Evolutionary conservation across 2,113 vertebrate genomes (phyloP).

Genomic region (Lophius piscatorius): DNA sequence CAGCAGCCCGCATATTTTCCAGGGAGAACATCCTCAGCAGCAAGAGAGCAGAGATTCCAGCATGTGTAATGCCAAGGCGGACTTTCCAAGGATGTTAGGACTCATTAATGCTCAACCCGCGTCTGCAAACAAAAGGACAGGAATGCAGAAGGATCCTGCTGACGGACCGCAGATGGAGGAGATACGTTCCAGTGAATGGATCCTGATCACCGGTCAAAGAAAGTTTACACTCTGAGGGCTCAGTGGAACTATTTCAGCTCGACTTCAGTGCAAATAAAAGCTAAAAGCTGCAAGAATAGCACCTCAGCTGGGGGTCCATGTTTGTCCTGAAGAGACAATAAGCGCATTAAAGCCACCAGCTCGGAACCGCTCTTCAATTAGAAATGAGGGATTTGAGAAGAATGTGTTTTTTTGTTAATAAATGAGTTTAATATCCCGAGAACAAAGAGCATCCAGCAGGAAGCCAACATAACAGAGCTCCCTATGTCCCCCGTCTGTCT

Average conservation of each 20-base stretch:
- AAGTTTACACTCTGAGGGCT: constrained; percentile 54
- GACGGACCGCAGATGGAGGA: constrained; percentile 71
- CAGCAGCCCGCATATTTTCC: constrained; percentile 72
- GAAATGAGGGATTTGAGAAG: background rate
- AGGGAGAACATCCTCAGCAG: constrained; percentile 69
- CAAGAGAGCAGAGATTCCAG: constrained; percentile 65
- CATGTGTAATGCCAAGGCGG: constrained; percentile 77
- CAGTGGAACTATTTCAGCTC: constrained; percentile 59
- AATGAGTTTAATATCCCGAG: constrained; percentile 35
- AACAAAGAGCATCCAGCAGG: constrained; percentile 38
- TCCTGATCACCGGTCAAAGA: constrained; percentile 68
- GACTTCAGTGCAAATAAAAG: constrained; percentile 43
- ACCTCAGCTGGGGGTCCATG: constrained; percentile 14
- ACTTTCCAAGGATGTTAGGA: constrained; percentile 84
- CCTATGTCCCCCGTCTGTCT: constrained; percentile 57
- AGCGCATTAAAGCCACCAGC: constrained; percentile 19
- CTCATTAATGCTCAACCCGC: constrained; percentile 70
- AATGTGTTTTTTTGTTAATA: constrained; percentile 40
- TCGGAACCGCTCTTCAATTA: constrained; percentile 21
- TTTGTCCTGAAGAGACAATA: constrained; percentile 34
- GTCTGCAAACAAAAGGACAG: constrained; percentile 79
- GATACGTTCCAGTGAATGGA: constrained; percentile 72
- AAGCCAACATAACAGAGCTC: constrained; percentile 48
- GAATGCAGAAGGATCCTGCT: constrained; percentile 81
- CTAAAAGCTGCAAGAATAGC: constrained; percentile 19